Evolutionary conservation across 2,113 vertebrate genomes (phyloP), one percentile per base, ranked within the genome.

Genomic region (Protomyctophum bolini): DNA sequence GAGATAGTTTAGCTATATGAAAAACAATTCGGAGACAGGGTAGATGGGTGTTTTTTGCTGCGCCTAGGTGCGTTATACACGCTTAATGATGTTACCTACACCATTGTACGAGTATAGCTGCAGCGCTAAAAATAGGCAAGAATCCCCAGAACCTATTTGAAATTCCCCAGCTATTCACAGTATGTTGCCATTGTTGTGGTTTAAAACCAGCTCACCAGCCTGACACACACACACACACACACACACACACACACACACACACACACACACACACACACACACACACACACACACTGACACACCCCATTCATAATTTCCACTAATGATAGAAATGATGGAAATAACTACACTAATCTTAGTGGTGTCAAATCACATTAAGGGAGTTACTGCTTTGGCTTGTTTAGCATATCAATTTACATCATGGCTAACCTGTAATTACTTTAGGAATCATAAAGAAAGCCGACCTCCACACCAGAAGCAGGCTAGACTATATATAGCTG

Each of bases 51-150:
- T 47, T 63, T 12, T 58, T 54, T 12, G 49, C 8, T 65, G 62
- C n/a, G 29, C 28, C 64, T 10, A 2, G 0, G n/a, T 33, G 70
- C 66, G 57, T 50, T 48, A 14, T 14, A 8, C 10, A 8, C 10
- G 49, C 49, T 50, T 50, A 63, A 66, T 69, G 63, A 66, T 79
- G 78, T 58, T 79, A 67, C 33, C 77, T 63, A 12, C n/a, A 48
- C 29, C 58, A 59, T 67, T 79, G 72, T 77, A 63, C 10, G 48
- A 12, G 41, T 41, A 46, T 68, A 71, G 64, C 68, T 21, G 58
- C 61, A 0, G 57, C 46, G 45, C 80, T 65, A 83, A 75, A 74
- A 84, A 86, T 81, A 87, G 68, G 59, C 33, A 52, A 81, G 75
- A 81, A 73, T 82, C 81, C 57, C 29, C 52, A 41, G 51, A 67